A percentile compares a stretch with the other conserved stretches of the same genome.
Conservation (phyloP, 2,888 invertebrate species). For the Clivina fossor region DNA sequence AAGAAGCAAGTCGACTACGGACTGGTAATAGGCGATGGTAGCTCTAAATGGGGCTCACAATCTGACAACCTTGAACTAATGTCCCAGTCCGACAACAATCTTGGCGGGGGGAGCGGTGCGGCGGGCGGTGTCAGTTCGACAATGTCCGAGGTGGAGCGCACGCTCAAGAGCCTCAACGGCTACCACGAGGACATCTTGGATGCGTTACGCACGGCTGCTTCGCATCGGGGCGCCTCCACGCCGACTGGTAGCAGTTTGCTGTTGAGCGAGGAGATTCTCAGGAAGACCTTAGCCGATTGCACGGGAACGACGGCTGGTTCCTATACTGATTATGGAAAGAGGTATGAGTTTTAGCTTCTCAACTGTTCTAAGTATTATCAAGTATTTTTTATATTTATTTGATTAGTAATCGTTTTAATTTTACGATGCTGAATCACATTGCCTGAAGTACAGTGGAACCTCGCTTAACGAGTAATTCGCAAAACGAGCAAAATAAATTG, state of each 20-base stretch:
- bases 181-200: constrained; percentile 92
- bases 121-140: constrained; percentile 53
- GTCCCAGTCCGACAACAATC: constrained; percentile 56
- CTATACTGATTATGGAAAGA: constrained; percentile 65
- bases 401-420: too few relatives aligned
- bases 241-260: constrained; percentile 67
- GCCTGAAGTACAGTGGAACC: too few relatives aligned
- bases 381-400: too few relatives aligned
- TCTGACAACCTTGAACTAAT: constrained; percentile 70
- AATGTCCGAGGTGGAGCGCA: constrained; percentile 80
- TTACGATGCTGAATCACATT: too few relatives aligned
- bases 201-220: constrained; percentile 82
- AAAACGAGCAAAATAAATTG: too few relatives aligned
- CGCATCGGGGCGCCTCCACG: constrained; percentile 64
- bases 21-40: constrained; percentile 69
- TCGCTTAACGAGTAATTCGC: too few relatives aligned
- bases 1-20: constrained; percentile 83
- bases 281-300: constrained; percentile 68
- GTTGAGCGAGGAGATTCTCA: constrained; percentile 67
- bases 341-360: constrained; percentile 52
- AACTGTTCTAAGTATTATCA: too few relatives aligned
- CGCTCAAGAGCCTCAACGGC: constrained; percentile 85
- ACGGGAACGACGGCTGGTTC: constrained; percentile 50
- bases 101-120: constrained; percentile 39
- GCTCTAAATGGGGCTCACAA: constrained; percentile 77